A percentile compares a stretch with the other conserved stretches of the same genome.
Evolutionary conservation across 2,797 vertebrate species (phyloP).

Genomic region (Acanthiza pusilla): DNA sequence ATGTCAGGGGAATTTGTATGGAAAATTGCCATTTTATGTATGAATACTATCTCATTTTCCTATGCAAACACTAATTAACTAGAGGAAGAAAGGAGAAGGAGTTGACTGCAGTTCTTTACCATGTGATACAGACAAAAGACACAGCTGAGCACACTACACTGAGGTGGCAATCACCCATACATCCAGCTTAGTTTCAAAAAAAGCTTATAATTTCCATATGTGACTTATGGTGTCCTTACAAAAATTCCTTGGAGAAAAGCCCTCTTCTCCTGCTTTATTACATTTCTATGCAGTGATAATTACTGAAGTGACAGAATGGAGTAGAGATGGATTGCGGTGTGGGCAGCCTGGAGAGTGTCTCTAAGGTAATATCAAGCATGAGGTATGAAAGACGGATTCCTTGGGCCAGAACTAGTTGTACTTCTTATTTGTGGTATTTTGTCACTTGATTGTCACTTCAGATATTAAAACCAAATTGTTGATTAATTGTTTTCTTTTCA

Average conservation of each 20-base stretch:
- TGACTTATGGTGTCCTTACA: not conserved
- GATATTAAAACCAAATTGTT: not conserved
- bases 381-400: not conserved
- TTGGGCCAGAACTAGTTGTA: not conserved
- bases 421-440: not conserved
- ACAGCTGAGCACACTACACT: not conserved
- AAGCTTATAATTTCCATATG: not conserved
- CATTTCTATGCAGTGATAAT: conserved; percentile 8
- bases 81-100: not conserved
- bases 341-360: not conserved
- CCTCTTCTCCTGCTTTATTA: not conserved
- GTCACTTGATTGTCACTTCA: not conserved
- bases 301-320: conserved; percentile 7
- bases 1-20: not conserved
- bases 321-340: not conserved
- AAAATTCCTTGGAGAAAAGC: not conserved
- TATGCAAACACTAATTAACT: not conserved
- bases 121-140: not conserved
- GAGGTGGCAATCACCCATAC: not conserved
- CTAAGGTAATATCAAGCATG: not conserved
- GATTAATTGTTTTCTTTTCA: not conserved
- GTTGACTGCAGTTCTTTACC: not conserved
- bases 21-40: not conserved
- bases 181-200: not conserved
- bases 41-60: not conserved